Conservation (phyloP, 2,797 vertebrate species). For the Trichosurus vulpecula region DNA sequence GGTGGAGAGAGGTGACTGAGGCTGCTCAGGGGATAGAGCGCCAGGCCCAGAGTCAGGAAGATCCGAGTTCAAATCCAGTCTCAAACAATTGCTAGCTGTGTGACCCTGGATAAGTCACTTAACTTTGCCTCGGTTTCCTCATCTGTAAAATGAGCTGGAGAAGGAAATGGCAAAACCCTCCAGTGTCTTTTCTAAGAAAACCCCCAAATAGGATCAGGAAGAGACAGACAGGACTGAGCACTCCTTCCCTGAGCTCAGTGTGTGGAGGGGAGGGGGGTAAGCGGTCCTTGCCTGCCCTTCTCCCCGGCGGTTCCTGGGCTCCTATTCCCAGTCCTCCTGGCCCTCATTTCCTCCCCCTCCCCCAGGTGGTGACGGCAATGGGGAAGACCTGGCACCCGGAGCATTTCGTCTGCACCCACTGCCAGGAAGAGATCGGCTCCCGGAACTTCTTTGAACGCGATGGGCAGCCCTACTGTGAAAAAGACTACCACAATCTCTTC, state of each 20-base stretch:
- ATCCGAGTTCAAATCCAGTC: background rate
- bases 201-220: background rate
- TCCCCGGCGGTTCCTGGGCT: constrained; percentile 82
- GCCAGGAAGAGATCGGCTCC: constrained; percentile 97
- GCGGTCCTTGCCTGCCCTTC: constrained; percentile 80
- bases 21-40: background rate
- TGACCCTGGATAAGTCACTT: background rate
- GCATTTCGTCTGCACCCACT: constrained; percentile 98
- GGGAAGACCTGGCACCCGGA: constrained; percentile 97
- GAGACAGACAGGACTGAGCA: constrained; percentile 69
- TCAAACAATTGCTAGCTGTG: background rate
- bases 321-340: fast-evolving
- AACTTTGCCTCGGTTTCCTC: background rate
- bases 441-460: constrained; percentile 97
- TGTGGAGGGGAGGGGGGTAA: constrained; percentile 79
- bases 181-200: background rate
- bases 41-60: too few species aligned
- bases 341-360: constrained; percentile 43
- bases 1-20: constrained; percentile 79
- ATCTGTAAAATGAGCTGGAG: background rate
- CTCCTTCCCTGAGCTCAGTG: fast-evolving
- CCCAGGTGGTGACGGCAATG: constrained; percentile 97
- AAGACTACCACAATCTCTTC: constrained; percentile 95
- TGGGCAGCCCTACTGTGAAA: constrained; percentile 95
- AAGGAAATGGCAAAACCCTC: background rate